Evolutionary conservation across 2,113 vertebrate genomes (phyloP).

Genomic region (Anguilla japonica): DNA sequence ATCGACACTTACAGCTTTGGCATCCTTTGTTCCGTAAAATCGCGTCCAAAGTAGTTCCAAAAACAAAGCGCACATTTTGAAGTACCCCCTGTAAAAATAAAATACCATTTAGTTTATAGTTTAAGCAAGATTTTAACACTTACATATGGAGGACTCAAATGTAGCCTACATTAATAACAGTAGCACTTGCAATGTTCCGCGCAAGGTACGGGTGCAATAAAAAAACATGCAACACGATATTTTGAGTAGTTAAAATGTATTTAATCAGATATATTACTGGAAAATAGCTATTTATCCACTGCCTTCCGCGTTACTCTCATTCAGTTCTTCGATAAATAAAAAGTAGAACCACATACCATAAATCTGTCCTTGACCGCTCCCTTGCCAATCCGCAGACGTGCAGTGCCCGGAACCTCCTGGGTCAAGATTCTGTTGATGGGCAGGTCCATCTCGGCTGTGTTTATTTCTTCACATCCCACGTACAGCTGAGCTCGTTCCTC

Average conservation of each 20-base stretch:
- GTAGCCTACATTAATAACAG: background rate
- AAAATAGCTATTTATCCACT: background rate
- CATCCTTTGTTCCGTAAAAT: slow-evolving; percentile 18
- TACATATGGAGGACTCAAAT: background rate
- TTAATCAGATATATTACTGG: background rate
- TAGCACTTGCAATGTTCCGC: background rate
- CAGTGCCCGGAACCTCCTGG: slow-evolving; percentile 76
- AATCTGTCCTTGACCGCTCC: slow-evolving; percentile 86
- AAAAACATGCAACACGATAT: background rate
- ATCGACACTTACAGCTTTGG: slow-evolving; percentile 1
- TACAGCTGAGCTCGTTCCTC: slow-evolving; percentile 90
- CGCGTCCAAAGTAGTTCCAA: slow-evolving; percentile 9
- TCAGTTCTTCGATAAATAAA: background rate
- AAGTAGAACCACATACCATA: slow-evolving; percentile 73
- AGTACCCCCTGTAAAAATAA: slow-evolving; percentile 2
- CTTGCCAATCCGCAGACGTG: slow-evolving; percentile 84
- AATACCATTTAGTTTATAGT: background rate
- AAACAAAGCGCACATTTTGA: slow-evolving; percentile 9
- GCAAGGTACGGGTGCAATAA: background rate
- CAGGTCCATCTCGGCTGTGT: slow-evolving; percentile 82
- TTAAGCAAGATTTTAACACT: background rate
- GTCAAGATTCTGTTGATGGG: slow-evolving; percentile 86
- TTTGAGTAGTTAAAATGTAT: background rate
- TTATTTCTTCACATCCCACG: slow-evolving; percentile 91
- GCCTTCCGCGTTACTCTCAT: background rate